phyloP scores from a whole-genome alignment of 2,113 vertebrate species.

The Strigops habroptila region DNA sequence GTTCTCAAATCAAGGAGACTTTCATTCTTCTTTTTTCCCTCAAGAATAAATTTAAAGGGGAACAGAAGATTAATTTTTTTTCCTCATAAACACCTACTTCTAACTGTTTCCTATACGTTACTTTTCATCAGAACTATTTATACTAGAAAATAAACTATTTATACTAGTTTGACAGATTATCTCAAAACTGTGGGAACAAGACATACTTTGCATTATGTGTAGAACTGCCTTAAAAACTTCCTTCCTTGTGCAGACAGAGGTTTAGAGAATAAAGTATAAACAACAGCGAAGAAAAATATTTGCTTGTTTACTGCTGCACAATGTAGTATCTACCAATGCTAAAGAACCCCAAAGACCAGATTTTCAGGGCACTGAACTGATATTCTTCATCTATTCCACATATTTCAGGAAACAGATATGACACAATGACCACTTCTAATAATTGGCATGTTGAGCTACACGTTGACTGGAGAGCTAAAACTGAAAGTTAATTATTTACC shows the following conservation, averaged over 20 bases:
- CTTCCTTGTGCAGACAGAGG: neutral
- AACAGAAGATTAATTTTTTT: neutral
- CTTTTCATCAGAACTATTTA: neutral
- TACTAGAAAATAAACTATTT: neutral
- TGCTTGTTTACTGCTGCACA: neutral
- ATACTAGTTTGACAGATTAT: neutral
- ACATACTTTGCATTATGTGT: neutral
- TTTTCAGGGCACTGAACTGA: neutral
- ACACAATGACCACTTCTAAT: neutral
- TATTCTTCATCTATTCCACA: neutral
- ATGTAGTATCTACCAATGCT: neutral
- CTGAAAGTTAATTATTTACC: neutral
- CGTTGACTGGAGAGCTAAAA: neutral
- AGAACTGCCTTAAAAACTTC: neutral
- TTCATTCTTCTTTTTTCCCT: neutral
- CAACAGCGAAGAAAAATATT: neutral
- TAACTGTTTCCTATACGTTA: neutral
- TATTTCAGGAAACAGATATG: neutral
- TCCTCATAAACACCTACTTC: neutral
- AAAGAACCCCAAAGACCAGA: neutral
- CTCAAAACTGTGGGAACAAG: neutral
- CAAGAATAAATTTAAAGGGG: neutral
- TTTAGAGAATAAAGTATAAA: neutral
- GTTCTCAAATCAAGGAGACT: neutral
- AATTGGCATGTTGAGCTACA: neutral